Evolutionary conservation across 1,140 invertebrate species (phyloP), one percentile per base, ranked within the genome.

Genomic region (Heliconius himera): DNA sequence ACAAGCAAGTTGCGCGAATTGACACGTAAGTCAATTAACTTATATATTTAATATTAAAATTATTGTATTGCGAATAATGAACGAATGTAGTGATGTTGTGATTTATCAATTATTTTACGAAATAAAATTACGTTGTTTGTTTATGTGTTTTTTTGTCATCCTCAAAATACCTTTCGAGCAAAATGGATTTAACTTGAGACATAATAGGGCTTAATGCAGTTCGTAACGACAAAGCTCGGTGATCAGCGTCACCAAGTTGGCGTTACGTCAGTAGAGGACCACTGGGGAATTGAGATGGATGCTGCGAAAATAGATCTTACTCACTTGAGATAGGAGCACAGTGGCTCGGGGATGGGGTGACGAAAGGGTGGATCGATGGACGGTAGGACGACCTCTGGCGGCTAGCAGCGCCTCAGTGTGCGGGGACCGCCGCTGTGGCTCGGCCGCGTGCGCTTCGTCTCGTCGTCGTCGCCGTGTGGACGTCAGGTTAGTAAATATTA

Each of bases 291-390:
- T 71, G 66, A 72, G 33, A 46, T 56, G 36, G 54, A 26, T 16
- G 22, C 11, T n/a, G 20, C 29, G 74, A 71, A 77, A 74, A 74
- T 77, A 78, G 74, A 36, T 77, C 74, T 74, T 89, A 83, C 75
- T 2, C 0, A 9, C 41, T 73, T 26, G 41, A 13, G 66, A 84
- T 87, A 86, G 77, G 80, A 76, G 73, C 41, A 46, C 51, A 41
- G 77, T 36, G 72, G 54, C 72, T 36, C 56, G 8, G 73, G 71
- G 76, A 54, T 74, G 80, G 83, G 84, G 81, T 78, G 66, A 76
- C 22, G 79, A 84, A 66, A 89, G 87, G 88, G 87, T 91, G 87
- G 91, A 92, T 92, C 91, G 91, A 92, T 92, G 89, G 83, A 81
- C 74, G 71, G 87, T 76, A 78, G 75, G 82, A 82, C 86, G 88